Evolutionary conservation across 2,888 invertebrate genomes (phyloP).

Genomic region (Melangyna quadrimaculata): DNA sequence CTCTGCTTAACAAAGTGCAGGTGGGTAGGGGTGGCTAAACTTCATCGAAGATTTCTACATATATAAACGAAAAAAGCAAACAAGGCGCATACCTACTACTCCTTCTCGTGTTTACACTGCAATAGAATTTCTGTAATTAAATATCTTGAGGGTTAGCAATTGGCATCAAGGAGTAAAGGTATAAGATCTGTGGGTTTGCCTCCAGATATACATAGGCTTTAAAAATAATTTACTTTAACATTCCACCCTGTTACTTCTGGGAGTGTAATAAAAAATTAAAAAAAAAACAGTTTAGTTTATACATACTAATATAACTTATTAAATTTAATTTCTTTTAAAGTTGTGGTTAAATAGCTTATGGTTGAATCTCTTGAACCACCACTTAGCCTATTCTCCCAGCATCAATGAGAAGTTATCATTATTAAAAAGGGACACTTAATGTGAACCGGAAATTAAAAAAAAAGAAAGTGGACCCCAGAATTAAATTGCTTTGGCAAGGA

Average conservation of each 20-base stretch:
- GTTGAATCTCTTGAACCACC: not conserved
- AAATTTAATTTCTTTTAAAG: not conserved
- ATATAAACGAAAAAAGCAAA: not conserved
- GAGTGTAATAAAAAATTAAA: not conserved
- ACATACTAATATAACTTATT: not conserved
- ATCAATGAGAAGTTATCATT: not conserved
- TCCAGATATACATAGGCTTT: not conserved
- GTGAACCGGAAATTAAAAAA: conserved; percentile 18
- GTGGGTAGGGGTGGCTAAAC: not conserved
- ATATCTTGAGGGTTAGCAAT: conserved; percentile 52
- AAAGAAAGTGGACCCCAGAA: not conserved
- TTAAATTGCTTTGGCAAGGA: not conserved
- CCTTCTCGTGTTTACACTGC: conserved; percentile 39
- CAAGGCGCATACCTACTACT: not conserved
- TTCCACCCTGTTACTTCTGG: not conserved
- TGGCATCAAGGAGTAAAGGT: conserved; percentile 28
- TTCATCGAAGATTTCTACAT: conserved; percentile 2
- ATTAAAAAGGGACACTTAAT: not conserved
- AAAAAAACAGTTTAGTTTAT: not conserved
- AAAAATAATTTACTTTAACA: not conserved
- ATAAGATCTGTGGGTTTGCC: not conserved
- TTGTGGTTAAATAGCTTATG: conserved; percentile 20
- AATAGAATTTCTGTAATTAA: conserved; percentile 68
- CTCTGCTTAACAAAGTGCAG: not conserved
- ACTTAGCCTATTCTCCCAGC: not conserved